phyloP scores from a whole-genome alignment of 1,140 invertebrate genomes.

The Neodiprion pinetum region DNA sequence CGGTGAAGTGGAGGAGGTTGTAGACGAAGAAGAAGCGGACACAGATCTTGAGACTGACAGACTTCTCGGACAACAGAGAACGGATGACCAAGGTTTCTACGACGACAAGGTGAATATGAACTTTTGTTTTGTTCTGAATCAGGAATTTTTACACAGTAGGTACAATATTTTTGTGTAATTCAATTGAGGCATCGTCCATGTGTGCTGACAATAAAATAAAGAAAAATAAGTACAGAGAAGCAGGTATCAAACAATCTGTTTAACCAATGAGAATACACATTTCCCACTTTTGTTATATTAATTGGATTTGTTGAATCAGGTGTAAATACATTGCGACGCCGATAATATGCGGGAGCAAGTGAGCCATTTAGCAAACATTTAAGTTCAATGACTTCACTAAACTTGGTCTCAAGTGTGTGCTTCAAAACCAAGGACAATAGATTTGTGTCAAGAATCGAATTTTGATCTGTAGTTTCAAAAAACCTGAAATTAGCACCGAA shows the following conservation, averaged over 20 bases:
- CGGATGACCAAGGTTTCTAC: constrained; percentile 90
- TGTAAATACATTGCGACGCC: too few relatives aligned
- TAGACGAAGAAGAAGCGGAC: constrained; percentile 79
- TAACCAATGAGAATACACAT: too few relatives aligned
- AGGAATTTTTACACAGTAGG: neutral
- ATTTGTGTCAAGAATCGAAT: too few relatives aligned
- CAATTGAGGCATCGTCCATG: neutral
- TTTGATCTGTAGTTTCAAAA: too few relatives aligned
- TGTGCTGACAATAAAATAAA: constrained; percentile 43
- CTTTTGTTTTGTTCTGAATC: constrained; percentile 10
- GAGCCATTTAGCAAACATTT: too few relatives aligned
- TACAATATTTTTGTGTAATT: constrained; percentile 10
- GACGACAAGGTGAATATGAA: constrained; percentile 75
- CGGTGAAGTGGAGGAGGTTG: constrained; percentile 53
- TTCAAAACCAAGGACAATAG: constrained; percentile 14
- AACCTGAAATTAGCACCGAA: too few relatives aligned
- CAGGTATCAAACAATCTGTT: too few relatives aligned
- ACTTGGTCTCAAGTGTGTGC: neutral
- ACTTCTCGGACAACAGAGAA: constrained; percentile 85
- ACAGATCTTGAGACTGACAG: constrained; percentile 90
- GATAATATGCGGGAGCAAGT: too few relatives aligned
- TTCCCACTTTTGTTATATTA: too few relatives aligned
- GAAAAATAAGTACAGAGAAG: constrained; percentile 56
- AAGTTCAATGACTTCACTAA: too few relatives aligned
- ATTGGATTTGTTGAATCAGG: too few relatives aligned